A percentile compares a stretch with the other conserved stretches of the same genome.
Conservation (phyloP, 2,888 invertebrate genomes). For the Lutraria lutraria region DNA sequence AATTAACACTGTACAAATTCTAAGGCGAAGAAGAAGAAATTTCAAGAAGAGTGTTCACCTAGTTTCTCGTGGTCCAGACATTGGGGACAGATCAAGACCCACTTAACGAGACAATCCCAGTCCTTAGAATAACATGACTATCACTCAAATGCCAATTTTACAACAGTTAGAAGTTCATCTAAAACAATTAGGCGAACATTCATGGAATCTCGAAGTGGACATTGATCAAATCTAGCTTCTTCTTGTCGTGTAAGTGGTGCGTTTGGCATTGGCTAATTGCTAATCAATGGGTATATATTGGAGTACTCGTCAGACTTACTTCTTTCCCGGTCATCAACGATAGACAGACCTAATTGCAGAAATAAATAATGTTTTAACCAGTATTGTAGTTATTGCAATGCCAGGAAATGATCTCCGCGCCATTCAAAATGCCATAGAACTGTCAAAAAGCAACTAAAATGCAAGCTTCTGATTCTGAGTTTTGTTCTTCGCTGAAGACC, state of each 20-base stretch:
- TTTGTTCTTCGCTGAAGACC: not conserved
- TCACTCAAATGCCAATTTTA: not conserved
- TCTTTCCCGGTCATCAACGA: not conserved
- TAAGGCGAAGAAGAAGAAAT: no score
- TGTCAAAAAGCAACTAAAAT: constrained; percentile 6
- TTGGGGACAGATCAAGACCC: not conserved
- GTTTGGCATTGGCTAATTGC: not conserved
- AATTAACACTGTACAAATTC: no score
- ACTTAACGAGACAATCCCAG: not conserved
- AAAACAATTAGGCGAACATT: not conserved
- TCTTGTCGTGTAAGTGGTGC: not conserved
- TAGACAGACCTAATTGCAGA: not conserved
- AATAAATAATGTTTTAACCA: not conserved
- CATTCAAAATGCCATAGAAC: not conserved
- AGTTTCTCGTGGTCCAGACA: no score
- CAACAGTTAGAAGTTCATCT: not conserved
- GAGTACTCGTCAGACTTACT: not conserved
- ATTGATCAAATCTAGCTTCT: not conserved
- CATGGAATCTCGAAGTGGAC: not conserved
- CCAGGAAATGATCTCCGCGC: not conserved
- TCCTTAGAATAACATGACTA: not conserved
- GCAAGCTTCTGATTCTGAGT: not conserved
- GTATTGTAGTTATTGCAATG: not conserved
- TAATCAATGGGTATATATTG: not conserved
- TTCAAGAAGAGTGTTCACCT: no score